phyloP scores from a whole-genome alignment of 2,888 invertebrate genomes.

The Acronicta psi region DNA sequence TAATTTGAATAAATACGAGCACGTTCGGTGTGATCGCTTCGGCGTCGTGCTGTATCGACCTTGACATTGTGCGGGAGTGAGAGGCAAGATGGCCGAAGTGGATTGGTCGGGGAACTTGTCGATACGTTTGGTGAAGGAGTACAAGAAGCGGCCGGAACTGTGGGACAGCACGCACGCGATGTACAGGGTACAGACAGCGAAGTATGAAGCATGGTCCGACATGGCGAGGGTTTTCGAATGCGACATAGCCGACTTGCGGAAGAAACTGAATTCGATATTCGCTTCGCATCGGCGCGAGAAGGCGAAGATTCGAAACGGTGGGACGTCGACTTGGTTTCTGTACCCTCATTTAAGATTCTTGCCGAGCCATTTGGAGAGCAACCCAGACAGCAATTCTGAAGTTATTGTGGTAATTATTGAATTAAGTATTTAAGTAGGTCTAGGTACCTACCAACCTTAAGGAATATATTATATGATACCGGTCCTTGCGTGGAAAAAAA shows the following conservation, averaged over 20 bases:
- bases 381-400: conserved; percentile 8
- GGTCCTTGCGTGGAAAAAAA: no score
- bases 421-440: background rate
- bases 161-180: conserved; percentile 74
- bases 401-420: conserved; percentile 25
- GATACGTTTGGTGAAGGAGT: conserved; percentile 72
- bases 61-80: conserved; percentile 48
- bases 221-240: conserved; percentile 74
- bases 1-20: conserved; percentile 21
- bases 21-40: conserved; percentile 49
- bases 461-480: no score
- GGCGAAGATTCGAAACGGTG: conserved; percentile 72
- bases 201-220: conserved; percentile 77
- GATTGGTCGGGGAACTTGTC: conserved; percentile 78
- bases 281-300: conserved; percentile 83
- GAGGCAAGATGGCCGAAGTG: conserved; percentile 64
- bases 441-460: background rate
- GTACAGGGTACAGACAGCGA: conserved; percentile 72
- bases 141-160: conserved; percentile 68
- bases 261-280: conserved; percentile 81
- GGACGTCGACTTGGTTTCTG: conserved; percentile 76
- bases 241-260: conserved; percentile 75
- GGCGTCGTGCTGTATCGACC: conserved; percentile 29
- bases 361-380: conserved; percentile 69
- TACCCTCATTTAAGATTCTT: conserved; percentile 76